These are phyloP conservation scores for Lucilia cuprina DNA, from an alignment of 1,140 invertebrate species.

Conservation along the genomic window DNA sequence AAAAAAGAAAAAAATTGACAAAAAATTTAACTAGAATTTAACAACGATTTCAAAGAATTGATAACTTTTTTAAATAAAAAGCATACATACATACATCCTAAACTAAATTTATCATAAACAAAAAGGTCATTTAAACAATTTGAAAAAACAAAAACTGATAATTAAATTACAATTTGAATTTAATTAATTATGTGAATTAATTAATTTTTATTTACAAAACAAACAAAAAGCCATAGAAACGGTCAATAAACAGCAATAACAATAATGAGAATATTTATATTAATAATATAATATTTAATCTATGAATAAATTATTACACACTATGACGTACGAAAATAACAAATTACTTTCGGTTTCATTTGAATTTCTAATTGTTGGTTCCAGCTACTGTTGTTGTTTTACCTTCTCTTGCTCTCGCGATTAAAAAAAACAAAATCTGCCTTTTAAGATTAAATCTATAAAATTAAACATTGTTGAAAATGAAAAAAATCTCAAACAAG, in stretches of 20 bases:
- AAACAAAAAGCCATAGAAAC: neutral
- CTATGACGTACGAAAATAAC: conserved; percentile 7
- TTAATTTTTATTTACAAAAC: neutral
- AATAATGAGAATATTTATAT: too few species aligned
- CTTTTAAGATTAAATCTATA: neutral
- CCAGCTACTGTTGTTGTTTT: neutral
- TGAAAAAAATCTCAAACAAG: too few species aligned
- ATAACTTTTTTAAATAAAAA: neutral
- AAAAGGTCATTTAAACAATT: neutral
- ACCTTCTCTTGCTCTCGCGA: neutral
- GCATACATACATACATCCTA: neutral
- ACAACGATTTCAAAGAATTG: neutral
- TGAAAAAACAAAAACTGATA: neutral
- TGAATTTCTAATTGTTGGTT: conserved; percentile 43
- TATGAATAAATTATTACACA: neutral
- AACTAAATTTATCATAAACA: neutral
- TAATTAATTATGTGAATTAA: neutral
- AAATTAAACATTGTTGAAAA: neutral
- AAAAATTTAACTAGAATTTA: neutral
- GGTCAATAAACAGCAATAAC: neutral
- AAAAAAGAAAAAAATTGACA: neutral
- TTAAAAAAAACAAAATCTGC: neutral
- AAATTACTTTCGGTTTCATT: conserved; percentile 53
- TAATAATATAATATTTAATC: too few species aligned
- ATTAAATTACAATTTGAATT: neutral